These are phyloP conservation scores for Gerris lacustris DNA, from an alignment of 2,888 invertebrate species.

Conservation along the genomic window DNA sequence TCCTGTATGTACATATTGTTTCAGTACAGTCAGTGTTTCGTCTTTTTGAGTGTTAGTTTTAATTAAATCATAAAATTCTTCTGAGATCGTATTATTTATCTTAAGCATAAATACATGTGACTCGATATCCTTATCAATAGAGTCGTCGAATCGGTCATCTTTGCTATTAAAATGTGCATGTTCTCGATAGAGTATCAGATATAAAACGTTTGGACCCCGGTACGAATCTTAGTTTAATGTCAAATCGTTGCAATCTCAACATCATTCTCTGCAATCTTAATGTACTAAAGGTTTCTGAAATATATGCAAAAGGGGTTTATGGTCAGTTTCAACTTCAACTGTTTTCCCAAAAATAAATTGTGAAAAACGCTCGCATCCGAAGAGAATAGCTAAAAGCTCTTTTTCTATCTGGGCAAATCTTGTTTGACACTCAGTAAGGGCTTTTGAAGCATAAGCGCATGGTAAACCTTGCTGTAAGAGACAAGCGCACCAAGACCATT, in stretches of 20 bases:
- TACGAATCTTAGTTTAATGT: constrained; percentile 23
- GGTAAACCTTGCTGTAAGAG: constrained; percentile 34
- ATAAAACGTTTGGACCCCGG: constrained; percentile 23
- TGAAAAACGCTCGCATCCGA: constrained; percentile 27
- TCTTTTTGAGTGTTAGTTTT: constrained; percentile 9
- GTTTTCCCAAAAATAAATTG: constrained; percentile 12
- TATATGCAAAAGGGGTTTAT: constrained; percentile 14
- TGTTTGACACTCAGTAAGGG: constrained; percentile 31
- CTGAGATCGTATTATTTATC: constrained; percentile 25
- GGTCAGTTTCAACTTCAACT: constrained; percentile 16
- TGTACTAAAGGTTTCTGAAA: constrained; percentile 17
- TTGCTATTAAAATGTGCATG: constrained; percentile 25
- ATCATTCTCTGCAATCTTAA: constrained; percentile 18
- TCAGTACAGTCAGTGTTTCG: neutral
- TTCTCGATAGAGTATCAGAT: constrained; percentile 17
- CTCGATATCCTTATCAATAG: constrained; percentile 20
- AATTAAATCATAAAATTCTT: constrained; percentile 22
- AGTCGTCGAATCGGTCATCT: constrained; percentile 18
- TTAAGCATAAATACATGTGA: constrained; percentile 22
- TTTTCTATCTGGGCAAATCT: constrained; percentile 37
- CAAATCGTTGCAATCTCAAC: constrained; percentile 17
- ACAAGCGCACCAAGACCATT: constrained; percentile 34
- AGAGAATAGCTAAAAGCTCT: constrained; percentile 34
- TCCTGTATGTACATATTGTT: constrained; percentile 14
- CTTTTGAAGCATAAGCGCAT: constrained; percentile 34